phyloP scores from a whole-genome alignment of 1,140 invertebrate genomes.

The Atta colombica region DNA sequence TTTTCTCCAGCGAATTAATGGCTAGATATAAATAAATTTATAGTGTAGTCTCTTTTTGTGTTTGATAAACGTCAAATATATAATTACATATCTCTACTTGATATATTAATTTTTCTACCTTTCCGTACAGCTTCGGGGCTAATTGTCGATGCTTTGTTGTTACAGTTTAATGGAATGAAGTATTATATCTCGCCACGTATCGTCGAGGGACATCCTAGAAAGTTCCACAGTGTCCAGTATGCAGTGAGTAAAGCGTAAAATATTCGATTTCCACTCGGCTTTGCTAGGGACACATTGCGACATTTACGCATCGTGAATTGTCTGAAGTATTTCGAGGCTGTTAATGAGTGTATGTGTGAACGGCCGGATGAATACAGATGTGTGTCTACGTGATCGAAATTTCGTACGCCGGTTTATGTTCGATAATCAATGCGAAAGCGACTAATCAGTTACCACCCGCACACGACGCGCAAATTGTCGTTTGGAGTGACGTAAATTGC shows the following conservation, averaged over 20 bases:
- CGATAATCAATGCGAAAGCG: conserved; percentile 68
- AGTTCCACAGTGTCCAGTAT: conserved; percentile 30
- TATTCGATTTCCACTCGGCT: not conserved
- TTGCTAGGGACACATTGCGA: not conserved
- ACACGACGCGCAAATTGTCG: conserved; percentile 60
- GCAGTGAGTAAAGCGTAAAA: conserved; percentile 34
- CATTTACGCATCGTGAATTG: conserved; percentile 23
- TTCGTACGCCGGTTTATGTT: conserved; percentile 54
- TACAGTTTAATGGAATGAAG: conserved; percentile 53
- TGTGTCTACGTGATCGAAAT: conserved; percentile 72
- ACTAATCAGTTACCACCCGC: conserved; percentile 65
- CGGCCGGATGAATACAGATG: conserved; percentile 55
- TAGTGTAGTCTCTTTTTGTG: too few relatives aligned
- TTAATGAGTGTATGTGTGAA: conserved; percentile 35
- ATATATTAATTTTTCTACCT: not conserved
- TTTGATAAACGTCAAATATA: not conserved
- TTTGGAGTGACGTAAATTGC: conserved; percentile 58
- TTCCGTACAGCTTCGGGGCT: not conserved
- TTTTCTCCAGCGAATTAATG: conserved; percentile 8
- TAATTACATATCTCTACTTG: conserved; percentile 3
- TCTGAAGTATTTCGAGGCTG: conserved; percentile 47
- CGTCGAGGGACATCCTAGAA: not conserved
- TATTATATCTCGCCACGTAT: not conserved
- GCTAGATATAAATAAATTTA: conserved; percentile 24
- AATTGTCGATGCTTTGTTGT: not conserved